phyloP scores from a whole-genome alignment of 1,140 invertebrate genomes.

The Drosophila lini region DNA sequence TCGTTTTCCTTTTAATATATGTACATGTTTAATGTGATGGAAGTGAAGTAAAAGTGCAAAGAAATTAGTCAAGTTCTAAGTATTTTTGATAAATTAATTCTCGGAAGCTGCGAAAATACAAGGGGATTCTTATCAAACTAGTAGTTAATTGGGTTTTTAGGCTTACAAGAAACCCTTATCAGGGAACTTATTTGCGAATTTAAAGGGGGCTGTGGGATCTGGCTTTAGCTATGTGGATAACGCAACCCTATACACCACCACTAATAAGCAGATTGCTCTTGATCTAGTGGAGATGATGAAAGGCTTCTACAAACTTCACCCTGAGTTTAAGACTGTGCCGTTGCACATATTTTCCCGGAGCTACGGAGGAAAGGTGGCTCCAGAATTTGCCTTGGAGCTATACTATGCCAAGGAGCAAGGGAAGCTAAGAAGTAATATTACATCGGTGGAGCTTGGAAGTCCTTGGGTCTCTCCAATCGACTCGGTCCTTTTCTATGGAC shows the following conservation, averaged over 20 bases:
- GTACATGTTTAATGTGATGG: too few species aligned
- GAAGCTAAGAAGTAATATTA: conserved; percentile 89
- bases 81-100: neutral
- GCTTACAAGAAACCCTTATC: neutral
- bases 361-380: conserved; percentile 95
- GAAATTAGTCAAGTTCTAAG: neutral
- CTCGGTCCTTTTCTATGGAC: conserved; percentile 91
- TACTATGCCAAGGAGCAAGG: conserved; percentile 87
- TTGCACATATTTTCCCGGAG: conserved; percentile 94
- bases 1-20: neutral
- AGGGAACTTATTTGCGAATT: neutral
- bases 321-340: conserved; percentile 89
- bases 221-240: conserved; percentile 93
- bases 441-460: conserved; percentile 92
- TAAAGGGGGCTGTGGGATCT: conserved; percentile 88
- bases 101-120: neutral
- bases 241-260: conserved; percentile 85
- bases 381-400: conserved; percentile 88
- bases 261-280: conserved; percentile 90
- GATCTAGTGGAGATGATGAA: conserved; percentile 91
- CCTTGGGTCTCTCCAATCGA: conserved; percentile 94
- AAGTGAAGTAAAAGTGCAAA: neutral
- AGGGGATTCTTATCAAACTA: neutral
- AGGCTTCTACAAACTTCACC: conserved; percentile 87
- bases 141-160: neutral